Evolutionary conservation across 2,888 invertebrate genomes (phyloP), one percentile per base, ranked within the genome.

Genomic region (Cataglyphis altisquamis): DNA sequence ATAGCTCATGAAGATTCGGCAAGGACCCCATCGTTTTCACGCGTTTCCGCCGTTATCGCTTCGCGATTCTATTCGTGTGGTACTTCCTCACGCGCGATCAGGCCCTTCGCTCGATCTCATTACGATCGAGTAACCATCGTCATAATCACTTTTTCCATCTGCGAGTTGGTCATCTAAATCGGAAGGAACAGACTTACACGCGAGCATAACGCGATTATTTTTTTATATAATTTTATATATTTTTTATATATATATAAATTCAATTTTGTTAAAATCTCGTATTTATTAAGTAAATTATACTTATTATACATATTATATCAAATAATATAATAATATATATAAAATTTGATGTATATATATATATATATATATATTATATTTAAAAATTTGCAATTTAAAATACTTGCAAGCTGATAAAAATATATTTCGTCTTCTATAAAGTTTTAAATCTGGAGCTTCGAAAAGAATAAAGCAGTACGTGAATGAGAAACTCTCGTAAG

Each of bases 1-100:
- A 96, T 92, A 97, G 95, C 91, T 96, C 96, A 92, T 96, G 96
- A 84, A 97, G 94, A 94, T 97, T 97, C 87, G 97, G 97, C 91
- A 97, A 93, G 91, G 97, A 97, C 77, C 97, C 97, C 97, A 97
- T 97, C 29, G n/a, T 64, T 68, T 12, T 57, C 45, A 29, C 94
- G 84, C 41, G 41, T 45, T 45, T 12, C 85, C 87, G 82, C 75
- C 70, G 77, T 72, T 64, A 39, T 78, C 82, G 67, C 62, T 67
- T 75, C 48, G 29, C 45, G 48, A 45, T 82, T 25, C 25, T 41
- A 36, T 82, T 41, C 41, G 32, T 57, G 21, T 21, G n/a, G n/a
- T 63, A 39, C 5, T 41, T 75, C 60, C 62, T 82, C 66, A 60
- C 36, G 70, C 55, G 75, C 66, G 41, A 10, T 57, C 84, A 29